Evolutionary conservation across 2,888 invertebrate species (phyloP), one percentile per base, ranked within the genome.

Genomic region (Germaria angustata): DNA sequence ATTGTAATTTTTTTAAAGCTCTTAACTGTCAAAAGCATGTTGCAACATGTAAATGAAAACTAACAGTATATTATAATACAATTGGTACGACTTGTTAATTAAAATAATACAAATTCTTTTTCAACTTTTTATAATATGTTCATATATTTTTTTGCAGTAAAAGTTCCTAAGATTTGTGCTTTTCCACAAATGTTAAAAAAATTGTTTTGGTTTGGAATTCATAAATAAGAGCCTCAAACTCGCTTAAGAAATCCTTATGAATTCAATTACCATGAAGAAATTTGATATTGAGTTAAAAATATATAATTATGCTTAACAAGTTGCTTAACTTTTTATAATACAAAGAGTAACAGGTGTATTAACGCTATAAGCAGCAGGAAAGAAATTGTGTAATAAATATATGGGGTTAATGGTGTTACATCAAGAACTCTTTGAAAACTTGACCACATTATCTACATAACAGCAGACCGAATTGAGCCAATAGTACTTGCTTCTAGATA

Each of bases 241-340:
- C 9, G 8, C 15, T 1, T 4, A 13, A 28, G 28, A 22, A 68
- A 51, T 13, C 36, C 53, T 53, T 11, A 68, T 53, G 39, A 53
- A 53, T 68, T 68, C 39, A 55, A 69, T 55, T 69, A 20, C 41
- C 55, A 55, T 69, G 55, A 69, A 69, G 4, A 22, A 55, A 55
- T 53, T 36, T 39, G 17, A 22, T 11, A 34, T 63, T 46, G 11
- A 5, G 49, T 9, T 32, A 13, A 6, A 17, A 41, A 4, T 28
- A 7, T 15, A 61, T n/a, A 61, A 9, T 4, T n/a, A n/a, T n/a
- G n/a, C 15, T 2, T 24, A n/a, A n/a, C 4, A 6, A n/a, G 0
- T 61, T 61, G 1, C 15, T 41, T 44, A 34, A 8, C 24, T n/a
- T 11, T 8, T n/a, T 7, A 28, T 13, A 53, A 28, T 6, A 7